These are phyloP conservation scores for Parazoanthus atlanticus DNA, from an alignment of 92 coral and sea anemone genomes.

Conservation along the genomic window DNA sequence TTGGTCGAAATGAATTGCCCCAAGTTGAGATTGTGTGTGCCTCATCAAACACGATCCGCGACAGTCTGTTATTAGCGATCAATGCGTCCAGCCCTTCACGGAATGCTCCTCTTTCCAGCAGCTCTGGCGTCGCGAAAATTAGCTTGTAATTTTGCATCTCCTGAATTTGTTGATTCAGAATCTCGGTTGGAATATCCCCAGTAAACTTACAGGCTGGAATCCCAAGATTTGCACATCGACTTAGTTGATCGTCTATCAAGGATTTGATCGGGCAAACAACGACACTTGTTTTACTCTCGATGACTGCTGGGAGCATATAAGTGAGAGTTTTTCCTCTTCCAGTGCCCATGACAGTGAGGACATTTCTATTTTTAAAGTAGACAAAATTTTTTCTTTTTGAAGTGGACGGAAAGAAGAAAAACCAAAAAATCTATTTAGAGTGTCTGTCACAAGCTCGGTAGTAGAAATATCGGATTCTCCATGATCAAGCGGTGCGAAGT, in stretches of 20 bases:
- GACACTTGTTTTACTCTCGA: conserved; percentile 3
- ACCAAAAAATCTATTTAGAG: too few species aligned
- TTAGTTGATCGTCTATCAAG: conserved; percentile 15
- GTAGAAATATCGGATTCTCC: too few species aligned
- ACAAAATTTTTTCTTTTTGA: conserved; percentile 30
- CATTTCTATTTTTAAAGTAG: conserved; percentile 17
- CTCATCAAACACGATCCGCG: too few species aligned
- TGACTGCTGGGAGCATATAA: conserved; percentile 25
- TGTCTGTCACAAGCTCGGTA: too few species aligned
- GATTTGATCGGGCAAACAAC: conserved; percentile 32
- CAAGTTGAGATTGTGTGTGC: too few species aligned
- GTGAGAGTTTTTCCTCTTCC: conserved; percentile 39
- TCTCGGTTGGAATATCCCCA: conserved; percentile 17
- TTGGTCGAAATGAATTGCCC: too few species aligned
- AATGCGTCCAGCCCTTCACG: too few species aligned
- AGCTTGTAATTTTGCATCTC: background rate
- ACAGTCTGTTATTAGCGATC: too few species aligned
- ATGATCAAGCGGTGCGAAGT: too few species aligned
- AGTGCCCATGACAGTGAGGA: conserved; percentile 25
- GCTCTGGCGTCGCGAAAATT: too few species aligned
- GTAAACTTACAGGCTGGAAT: conserved; percentile 23
- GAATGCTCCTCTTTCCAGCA: too few species aligned
- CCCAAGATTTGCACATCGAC: conserved; percentile 3
- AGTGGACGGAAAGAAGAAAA: conserved; percentile 1
- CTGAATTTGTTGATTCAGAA: conserved; percentile 9